Conservation (phyloP, 1,140 invertebrate species). For the Caenorhabditis inopinata region DNA sequence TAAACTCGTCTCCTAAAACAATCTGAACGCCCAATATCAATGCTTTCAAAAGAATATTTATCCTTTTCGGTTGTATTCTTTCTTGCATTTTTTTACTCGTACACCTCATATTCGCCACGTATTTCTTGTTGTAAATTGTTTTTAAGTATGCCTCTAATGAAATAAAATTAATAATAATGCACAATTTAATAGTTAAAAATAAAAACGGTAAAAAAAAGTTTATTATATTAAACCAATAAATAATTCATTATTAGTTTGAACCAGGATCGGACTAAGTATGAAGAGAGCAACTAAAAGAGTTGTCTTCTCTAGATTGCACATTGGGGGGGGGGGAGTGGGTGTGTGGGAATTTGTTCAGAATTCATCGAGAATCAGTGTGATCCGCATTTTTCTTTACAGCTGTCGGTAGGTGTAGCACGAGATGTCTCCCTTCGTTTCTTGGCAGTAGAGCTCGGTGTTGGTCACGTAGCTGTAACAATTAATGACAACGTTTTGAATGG, state of each 20-base stretch:
- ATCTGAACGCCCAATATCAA: neutral
- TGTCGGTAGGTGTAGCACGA: slow-evolving; percentile 52
- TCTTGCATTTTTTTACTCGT: neutral
- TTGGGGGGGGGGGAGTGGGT: no score
- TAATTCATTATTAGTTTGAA: neutral
- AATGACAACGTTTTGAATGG: neutral
- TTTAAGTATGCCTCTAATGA: neutral
- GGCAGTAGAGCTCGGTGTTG: slow-evolving; percentile 52
- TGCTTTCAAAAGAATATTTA: slow-evolving; percentile 18
- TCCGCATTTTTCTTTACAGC: slow-evolving; percentile 42
- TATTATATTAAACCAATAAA: no score
- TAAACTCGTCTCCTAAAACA: no score
- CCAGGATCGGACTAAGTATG: neutral
- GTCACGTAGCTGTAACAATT: slow-evolving; percentile 45
- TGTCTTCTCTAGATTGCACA: slow-evolving; percentile 12
- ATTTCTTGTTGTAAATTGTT: neutral
- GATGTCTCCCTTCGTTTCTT: slow-evolving; percentile 49
- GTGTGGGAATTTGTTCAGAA: no score
- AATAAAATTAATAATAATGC: neutral
- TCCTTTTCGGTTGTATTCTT: neutral
- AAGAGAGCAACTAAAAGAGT: neutral
- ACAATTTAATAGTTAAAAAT: no score
- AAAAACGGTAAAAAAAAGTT: no score
- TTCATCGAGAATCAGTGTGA: no score
- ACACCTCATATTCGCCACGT: neutral